These are phyloP conservation scores for Euphonia xanthogaster DNA, from an alignment of 2,797 vertebrate genomes.

Conservation along the genomic window DNA sequence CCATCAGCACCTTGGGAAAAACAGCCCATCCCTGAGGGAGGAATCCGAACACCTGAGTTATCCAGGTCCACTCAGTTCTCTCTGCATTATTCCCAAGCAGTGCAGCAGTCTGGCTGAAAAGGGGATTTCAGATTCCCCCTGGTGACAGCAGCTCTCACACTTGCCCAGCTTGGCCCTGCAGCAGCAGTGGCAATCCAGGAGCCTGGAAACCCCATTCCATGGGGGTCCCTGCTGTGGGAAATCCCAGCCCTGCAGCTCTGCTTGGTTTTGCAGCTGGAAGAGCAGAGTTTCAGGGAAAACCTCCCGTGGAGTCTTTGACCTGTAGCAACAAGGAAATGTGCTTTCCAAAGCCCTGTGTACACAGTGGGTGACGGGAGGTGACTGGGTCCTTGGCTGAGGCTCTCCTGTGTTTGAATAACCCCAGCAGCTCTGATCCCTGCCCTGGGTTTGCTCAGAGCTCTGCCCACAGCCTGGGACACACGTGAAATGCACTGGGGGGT, in stretches of 20 bases:
- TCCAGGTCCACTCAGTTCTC: background rate
- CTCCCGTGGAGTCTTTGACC: background rate
- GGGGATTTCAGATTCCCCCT: accelerated
- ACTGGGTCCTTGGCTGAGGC: background rate
- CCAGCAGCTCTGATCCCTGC: background rate
- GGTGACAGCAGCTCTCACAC: background rate
- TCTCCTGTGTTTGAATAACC: background rate
- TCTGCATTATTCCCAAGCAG: accelerated
- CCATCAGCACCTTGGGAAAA: accelerated
- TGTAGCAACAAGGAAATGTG: background rate
- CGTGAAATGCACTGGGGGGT: accelerated
- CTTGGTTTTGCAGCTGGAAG: background rate
- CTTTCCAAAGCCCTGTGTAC: background rate
- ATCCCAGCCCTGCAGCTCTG: background rate
- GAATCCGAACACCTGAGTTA: background rate
- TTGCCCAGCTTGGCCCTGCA: accelerated
- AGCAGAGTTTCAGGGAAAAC: background rate
- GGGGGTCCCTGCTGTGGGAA: background rate
- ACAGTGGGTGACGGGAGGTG: background rate
- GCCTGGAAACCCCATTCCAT: background rate
- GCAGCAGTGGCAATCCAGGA: background rate
- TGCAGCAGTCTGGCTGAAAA: background rate
- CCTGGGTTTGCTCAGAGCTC: background rate
- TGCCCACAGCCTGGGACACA: background rate
- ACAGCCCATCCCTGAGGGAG: background rate